A percentile compares a stretch with the other conserved stretches of the same genome.
Evolutionary conservation across 2,888 invertebrate species (phyloP).

Genomic region (Pherbina coryleti): DNA sequence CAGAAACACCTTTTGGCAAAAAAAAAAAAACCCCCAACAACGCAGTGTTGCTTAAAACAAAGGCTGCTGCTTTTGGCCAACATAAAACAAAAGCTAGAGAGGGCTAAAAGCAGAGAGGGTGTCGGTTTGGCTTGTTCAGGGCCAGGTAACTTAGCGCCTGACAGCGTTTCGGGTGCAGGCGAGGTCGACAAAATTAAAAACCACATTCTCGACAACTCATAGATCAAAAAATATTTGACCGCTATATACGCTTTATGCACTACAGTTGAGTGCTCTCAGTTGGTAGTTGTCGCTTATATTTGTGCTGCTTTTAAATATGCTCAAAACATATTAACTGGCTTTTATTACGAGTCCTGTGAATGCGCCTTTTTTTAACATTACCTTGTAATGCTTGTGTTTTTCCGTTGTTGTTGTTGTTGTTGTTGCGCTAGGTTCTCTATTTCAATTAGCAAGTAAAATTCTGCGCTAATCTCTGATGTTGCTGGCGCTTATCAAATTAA

Average conservation of each 20-base stretch:
- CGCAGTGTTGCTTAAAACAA: background rate
- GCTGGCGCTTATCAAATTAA: slow-evolving; percentile 63
- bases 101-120: background rate
- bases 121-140: too few relatives aligned
- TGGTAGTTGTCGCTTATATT: background rate
- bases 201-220: slow-evolving; percentile 8
- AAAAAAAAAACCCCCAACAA: background rate
- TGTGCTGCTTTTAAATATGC: background rate
- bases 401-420: background rate
- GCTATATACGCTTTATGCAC: background rate
- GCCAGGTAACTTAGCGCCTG: background rate
- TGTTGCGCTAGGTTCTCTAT: slow-evolving; percentile 19
- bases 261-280: background rate
- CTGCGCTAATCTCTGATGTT: slow-evolving; percentile 56
- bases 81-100: background rate
- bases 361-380: background rate
- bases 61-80: too few relatives aligned
- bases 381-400: too few relatives aligned
- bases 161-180: background rate
- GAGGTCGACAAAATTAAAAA: slow-evolving; percentile 2
- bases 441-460: slow-evolving; percentile 43
- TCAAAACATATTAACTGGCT: background rate
- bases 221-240: slow-evolving; percentile 1
- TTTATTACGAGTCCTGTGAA: background rate
- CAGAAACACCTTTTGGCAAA: slow-evolving; percentile 27